phyloP scores from a whole-genome alignment of 2,888 invertebrate species.

The Macrosoma leucophasiata region DNA sequence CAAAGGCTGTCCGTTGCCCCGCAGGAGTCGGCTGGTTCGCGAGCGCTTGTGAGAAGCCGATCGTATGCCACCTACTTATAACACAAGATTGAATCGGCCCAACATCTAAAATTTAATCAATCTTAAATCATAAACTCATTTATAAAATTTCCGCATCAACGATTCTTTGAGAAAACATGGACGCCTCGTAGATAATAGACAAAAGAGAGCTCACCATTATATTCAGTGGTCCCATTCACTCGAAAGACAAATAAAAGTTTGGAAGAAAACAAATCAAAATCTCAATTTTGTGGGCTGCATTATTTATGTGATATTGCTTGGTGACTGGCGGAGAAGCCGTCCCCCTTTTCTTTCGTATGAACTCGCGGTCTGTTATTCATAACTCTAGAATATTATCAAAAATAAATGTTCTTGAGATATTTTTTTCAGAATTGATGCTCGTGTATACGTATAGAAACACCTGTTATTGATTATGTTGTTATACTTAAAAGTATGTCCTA shows the following conservation, averaged over 20 bases:
- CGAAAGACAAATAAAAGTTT: constrained; percentile 68
- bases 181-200: constrained; percentile 31
- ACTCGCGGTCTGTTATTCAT: constrained; percentile 56
- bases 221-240: constrained; percentile 40
- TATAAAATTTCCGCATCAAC: constrained; percentile 47
- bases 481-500: no score
- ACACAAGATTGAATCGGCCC: no score
- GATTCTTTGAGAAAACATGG: constrained; percentile 33
- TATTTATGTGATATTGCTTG: constrained; percentile 72
- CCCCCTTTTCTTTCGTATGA: constrained; percentile 64
- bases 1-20: constrained; percentile 51
- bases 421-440: no score
- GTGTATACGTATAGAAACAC: no score
- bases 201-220: constrained; percentile 48
- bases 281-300: constrained; percentile 69
- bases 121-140: no score
- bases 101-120: no score
- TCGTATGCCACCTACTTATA: no score
- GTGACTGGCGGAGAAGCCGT: constrained; percentile 55
- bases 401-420: no score
- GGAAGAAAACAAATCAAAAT: constrained; percentile 73
- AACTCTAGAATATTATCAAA: no score
- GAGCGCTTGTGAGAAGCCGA: constrained; percentile 15
- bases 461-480: no score
- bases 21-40: constrained; percentile 41